These are phyloP conservation scores for Tragopan temminckii DNA, from an alignment of 2,797 vertebrate species.

Conservation along the genomic window DNA sequence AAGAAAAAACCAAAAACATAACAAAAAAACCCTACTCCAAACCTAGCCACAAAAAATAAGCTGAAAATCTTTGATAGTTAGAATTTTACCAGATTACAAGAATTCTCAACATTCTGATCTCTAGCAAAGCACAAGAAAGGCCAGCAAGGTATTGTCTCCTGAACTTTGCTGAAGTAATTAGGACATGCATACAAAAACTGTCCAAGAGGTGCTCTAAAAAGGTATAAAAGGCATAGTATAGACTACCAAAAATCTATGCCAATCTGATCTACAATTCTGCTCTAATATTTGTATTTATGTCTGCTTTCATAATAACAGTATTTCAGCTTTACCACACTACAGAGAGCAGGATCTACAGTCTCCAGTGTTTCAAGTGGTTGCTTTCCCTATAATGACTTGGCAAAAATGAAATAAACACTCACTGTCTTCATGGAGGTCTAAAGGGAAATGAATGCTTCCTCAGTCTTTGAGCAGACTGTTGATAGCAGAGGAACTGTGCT, in stretches of 20 bases:
- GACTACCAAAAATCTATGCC: neutral
- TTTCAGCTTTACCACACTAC: neutral
- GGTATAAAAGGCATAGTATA: neutral
- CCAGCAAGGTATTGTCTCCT: neutral
- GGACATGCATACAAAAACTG: neutral
- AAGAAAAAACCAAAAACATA: neutral
- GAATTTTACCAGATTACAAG: neutral
- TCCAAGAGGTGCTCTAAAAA: neutral
- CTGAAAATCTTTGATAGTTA: neutral
- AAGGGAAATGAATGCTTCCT: neutral
- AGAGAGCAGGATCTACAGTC: neutral
- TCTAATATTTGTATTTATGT: neutral
- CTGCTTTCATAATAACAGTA: neutral
- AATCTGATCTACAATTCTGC: neutral
- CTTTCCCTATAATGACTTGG: neutral
- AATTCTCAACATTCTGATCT: neutral
- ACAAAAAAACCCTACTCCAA: neutral
- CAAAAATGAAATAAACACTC: neutral
- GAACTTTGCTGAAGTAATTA: neutral
- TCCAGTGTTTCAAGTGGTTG: neutral
- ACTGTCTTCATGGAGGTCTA: neutral
- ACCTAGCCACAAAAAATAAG: neutral
- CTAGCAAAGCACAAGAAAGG: neutral
- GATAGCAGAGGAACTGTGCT: neutral
- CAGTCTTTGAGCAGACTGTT: neutral